Evolutionary conservation across 2,888 invertebrate species (phyloP).

Genomic region (Atethmia centrago): DNA sequence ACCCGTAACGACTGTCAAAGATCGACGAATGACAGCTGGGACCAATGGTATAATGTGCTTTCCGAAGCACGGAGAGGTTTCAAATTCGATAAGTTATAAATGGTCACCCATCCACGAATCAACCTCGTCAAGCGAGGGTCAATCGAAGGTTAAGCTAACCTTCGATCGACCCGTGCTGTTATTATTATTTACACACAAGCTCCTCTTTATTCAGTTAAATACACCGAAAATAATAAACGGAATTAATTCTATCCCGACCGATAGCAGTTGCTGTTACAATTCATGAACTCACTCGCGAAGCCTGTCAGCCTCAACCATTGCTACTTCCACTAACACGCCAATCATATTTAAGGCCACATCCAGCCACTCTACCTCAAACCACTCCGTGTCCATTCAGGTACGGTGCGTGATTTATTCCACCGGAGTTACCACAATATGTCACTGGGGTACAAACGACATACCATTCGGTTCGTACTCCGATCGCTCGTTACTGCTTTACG

Average conservation of each 20-base stretch:
- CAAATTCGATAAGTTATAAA: not conserved
- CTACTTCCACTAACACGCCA: too few relatives aligned
- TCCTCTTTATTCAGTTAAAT: too few relatives aligned
- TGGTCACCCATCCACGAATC: not conserved
- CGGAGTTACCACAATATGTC: slow-evolving; percentile 83
- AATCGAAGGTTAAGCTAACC: too few relatives aligned
- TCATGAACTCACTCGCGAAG: not conserved
- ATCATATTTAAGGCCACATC: slow-evolving; percentile 52
- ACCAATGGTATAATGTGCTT: not conserved
- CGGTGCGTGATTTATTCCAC: slow-evolving; percentile 79
- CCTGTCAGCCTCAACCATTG: not conserved
- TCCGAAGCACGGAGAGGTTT: not conserved
- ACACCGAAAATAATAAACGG: too few relatives aligned
- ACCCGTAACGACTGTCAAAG: not conserved
- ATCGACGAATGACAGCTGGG: not conserved
- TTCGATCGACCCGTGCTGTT: too few relatives aligned
- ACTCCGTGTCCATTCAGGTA: slow-evolving; percentile 72
- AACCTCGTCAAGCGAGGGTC: too few relatives aligned
- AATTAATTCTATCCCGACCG: too few relatives aligned
- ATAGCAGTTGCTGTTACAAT: not conserved
- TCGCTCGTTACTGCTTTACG: slow-evolving; percentile 70
- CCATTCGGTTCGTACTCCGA: slow-evolving; percentile 72
- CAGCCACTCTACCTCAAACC: slow-evolving; percentile 35
- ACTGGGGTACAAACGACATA: slow-evolving; percentile 76
- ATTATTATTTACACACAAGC: too few relatives aligned